phyloP scores from a whole-genome alignment of 2,113 vertebrate genomes.

The Calidris pygmaea region DNA sequence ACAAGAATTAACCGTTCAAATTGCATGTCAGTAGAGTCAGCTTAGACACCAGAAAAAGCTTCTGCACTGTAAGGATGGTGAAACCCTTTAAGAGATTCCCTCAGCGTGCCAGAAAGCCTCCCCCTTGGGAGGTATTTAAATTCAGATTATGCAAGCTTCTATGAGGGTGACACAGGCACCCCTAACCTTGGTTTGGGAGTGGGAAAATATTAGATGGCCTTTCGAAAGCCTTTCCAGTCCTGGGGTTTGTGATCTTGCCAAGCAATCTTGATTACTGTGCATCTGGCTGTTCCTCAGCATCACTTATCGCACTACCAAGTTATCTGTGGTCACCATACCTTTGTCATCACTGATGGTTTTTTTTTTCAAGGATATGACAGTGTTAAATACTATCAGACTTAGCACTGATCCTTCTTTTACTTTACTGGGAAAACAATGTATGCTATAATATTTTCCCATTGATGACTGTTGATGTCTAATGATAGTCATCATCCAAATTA shows the following conservation, averaged over 20 bases:
- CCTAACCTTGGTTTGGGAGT: neutral
- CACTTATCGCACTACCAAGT: neutral
- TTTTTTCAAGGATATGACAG: neutral
- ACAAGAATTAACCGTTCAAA: neutral
- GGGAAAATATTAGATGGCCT: neutral
- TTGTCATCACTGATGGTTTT: neutral
- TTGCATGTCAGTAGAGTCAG: neutral
- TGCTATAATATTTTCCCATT: neutral
- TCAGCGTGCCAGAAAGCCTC: neutral
- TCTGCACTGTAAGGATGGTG: neutral
- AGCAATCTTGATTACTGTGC: neutral
- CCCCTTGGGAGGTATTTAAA: neutral
- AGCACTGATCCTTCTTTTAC: neutral
- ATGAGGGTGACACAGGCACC: neutral
- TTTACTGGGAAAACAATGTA: neutral
- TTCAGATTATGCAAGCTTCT: neutral
- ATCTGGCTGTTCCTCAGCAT: neutral
- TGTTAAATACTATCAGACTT: neutral
- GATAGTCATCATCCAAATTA: neutral
- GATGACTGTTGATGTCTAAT: neutral
- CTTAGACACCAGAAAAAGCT: neutral
- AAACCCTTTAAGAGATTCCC: neutral
- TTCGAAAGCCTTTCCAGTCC: neutral
- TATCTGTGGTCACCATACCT: neutral
- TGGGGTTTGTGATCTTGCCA: neutral